A percentile compares a stretch with the other conserved stretches of the same genome.
Evolutionary conservation across 2,888 invertebrate genomes (phyloP).

Genomic region (Cephus nigrinus): DNA sequence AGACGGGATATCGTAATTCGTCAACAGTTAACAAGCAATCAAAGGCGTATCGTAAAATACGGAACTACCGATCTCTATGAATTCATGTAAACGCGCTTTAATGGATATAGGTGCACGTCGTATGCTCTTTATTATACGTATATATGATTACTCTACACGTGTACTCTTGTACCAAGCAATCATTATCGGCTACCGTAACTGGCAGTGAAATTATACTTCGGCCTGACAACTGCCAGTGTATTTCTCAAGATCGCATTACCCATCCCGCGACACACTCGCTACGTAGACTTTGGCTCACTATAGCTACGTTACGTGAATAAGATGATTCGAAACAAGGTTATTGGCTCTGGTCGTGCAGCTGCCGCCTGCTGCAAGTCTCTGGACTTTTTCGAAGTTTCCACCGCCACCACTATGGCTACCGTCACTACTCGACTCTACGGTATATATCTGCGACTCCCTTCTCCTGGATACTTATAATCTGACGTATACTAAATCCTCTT

Average conservation of each 20-base stretch:
- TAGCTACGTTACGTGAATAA: conserved; percentile 47
- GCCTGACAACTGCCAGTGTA: neutral
- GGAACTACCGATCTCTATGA: neutral
- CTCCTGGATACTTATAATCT: neutral
- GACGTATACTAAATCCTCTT: neutral
- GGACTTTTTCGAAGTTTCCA: conserved; percentile 10
- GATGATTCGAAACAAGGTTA: conserved; percentile 57
- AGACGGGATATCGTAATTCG: neutral
- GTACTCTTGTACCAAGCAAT: conserved; percentile 29
- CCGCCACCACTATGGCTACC: neutral
- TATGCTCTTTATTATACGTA: conserved; percentile 6
- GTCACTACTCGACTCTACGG: neutral
- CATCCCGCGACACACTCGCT: neutral
- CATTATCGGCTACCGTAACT: conserved; percentile 42
- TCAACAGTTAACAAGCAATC: neutral
- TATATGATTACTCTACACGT: conserved; percentile 17
- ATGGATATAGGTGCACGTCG: neutral
- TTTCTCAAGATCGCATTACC: neutral
- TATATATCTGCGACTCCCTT: neutral
- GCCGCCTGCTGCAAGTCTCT: conserved; percentile 33
- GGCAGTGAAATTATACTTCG: conserved; percentile 39
- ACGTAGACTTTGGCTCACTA: conserved; percentile 36
- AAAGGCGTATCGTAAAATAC: neutral
- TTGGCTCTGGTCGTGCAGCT: conserved; percentile 48
- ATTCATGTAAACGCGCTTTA: neutral